phyloP scores from a whole-genome alignment of 2,888 invertebrate species.

The Acleris cristana region DNA sequence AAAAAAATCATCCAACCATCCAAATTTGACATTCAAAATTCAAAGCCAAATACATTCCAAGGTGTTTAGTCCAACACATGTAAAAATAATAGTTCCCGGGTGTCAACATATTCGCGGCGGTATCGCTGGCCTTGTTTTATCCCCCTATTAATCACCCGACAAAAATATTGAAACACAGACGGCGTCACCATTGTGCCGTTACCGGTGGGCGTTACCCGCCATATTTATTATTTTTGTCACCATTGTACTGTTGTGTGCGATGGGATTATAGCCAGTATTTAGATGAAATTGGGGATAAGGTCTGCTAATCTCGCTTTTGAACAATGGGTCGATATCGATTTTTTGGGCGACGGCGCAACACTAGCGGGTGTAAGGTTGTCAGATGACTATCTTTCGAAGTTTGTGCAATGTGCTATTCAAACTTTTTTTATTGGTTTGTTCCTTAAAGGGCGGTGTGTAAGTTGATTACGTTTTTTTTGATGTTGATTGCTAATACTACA shows the following conservation, averaged over 20 bases:
- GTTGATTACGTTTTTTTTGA: no score
- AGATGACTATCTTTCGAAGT: not conserved
- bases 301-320: constrained; percentile 72
- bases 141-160: constrained; percentile 71
- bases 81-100: constrained; percentile 37
- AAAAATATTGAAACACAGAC: constrained; percentile 74
- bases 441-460: no score
- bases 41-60: not conserved
- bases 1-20: no score
- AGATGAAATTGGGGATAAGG: constrained; percentile 83
- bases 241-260: constrained; percentile 62
- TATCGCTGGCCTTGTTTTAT: constrained; percentile 75
- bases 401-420: not conserved
- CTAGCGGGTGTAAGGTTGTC: constrained; percentile 13
- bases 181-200: constrained; percentile 58
- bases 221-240: constrained; percentile 84
- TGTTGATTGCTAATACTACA: no score
- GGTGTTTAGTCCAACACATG: constrained; percentile 9
- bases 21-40: not conserved
- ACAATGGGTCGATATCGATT: constrained; percentile 69
- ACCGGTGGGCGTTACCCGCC: constrained; percentile 62
- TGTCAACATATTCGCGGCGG: constrained; percentile 34
- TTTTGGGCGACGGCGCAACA: constrained; percentile 43
- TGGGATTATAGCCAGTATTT: constrained; percentile 79
- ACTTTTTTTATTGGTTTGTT: no score